Evolutionary conservation across 2,888 invertebrate species (phyloP), one percentile per base, ranked within the genome.

Genomic region (Abrostola tripartita): DNA sequence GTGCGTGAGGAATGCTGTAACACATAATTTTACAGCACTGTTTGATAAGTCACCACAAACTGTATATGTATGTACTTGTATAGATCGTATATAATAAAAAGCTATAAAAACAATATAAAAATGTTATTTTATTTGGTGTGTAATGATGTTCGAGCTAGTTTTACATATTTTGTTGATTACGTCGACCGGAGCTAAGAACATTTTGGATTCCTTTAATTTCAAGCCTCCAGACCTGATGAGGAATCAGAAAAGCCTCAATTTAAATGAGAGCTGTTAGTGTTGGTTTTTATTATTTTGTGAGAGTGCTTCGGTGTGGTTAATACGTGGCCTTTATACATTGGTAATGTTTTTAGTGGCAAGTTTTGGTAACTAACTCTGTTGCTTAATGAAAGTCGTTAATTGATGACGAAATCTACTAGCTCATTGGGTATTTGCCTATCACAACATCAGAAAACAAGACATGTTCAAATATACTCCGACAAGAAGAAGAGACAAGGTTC

Each of bases 231-330:
- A 14, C 7, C 0, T 1, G 0, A n/a, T 36, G n/a, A 11, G 12
- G 5, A 6, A 11, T 36, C 11, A 0, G 1, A 38, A 12, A 42
- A 5, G 51, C 6, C 55, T 71, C 5, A 71, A 84, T 65, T 74
- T 81, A 7, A 76, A 69, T 59, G 58, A 81, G 24, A 74, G 75
- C 37, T 81, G 88, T 88, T 58, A 81, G 86, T 83, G 57, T 49
- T 58, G 41, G 12, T 6, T 14, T 14, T 41, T 53, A 24, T 52
- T 41, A n/a, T 8, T 53, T 47, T 37, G 35, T n/a, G 24, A 35
- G 38, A 35, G 38, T 40, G 35, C 11, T 37, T 6, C 6, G 37
- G 36, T 35, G 9, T 50, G 11, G 24, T n/a, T n/a, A n/a, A 11
- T 5, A 35, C 9, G 35, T 35, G 10, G 10, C 40, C 7, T 40